Evolutionary conservation across 2,113 vertebrate species (phyloP).

Genomic region (Antechinus stuartii): DNA sequence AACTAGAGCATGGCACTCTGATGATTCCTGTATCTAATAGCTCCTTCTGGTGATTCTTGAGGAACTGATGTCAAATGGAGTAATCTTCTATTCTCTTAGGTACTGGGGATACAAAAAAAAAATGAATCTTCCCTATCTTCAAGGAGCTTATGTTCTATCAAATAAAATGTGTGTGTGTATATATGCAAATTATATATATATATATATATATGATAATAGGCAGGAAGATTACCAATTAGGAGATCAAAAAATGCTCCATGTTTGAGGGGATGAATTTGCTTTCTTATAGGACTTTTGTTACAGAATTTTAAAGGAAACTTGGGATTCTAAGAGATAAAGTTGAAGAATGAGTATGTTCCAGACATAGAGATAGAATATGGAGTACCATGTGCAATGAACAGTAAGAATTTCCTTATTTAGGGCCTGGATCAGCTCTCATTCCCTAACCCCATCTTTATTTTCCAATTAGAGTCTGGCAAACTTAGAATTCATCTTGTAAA

Average conservation of each 20-base stretch:
- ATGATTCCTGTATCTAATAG: neutral
- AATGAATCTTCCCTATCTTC: neutral
- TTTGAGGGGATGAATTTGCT: neutral
- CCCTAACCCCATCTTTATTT: neutral
- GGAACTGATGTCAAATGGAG: neutral
- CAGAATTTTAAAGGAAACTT: neutral
- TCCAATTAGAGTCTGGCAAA: neutral
- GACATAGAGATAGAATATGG: neutral
- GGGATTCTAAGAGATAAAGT: neutral
- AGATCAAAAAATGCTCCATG: neutral
- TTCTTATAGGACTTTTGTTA: neutral
- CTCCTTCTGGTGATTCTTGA: neutral
- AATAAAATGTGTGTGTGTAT: neutral
- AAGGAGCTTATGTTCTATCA: neutral
- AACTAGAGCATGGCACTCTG: neutral
- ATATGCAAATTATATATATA: no score
- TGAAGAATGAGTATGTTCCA: neutral
- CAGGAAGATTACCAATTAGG: neutral
- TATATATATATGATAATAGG: neutral
- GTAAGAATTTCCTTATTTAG: neutral
- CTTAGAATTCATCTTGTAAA: neutral
- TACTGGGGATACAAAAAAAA: neutral
- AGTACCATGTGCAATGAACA: neutral
- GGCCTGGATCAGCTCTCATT: neutral
- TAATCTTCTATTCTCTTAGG: neutral